phyloP scores from a whole-genome alignment of 2,888 invertebrate species.

The Adelphocoris suturalis region DNA sequence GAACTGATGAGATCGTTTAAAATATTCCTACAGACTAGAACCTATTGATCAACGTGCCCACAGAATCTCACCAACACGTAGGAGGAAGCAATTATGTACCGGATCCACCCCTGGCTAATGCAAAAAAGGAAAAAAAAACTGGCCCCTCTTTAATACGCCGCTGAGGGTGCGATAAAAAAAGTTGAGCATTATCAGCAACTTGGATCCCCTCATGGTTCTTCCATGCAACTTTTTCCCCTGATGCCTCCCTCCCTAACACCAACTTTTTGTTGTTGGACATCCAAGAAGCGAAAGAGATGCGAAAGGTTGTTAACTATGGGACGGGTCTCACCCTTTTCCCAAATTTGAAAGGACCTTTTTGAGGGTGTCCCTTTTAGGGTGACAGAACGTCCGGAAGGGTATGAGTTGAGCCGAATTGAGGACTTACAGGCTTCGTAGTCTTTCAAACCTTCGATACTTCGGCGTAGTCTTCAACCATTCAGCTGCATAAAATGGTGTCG shows the following conservation, averaged over 20 bases:
- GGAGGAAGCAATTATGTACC: conserved; percentile 66
- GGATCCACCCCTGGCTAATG: conserved; percentile 63
- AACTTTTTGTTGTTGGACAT: conserved; percentile 55
- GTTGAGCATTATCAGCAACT: conserved; percentile 68
- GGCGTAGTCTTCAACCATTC: no score
- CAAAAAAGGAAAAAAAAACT: conserved; percentile 50
- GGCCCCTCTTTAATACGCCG: conserved; percentile 61
- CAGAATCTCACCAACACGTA: conserved; percentile 58
- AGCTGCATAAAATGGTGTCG: no score
- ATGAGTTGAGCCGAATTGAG: no score
- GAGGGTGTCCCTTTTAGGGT: background rate
- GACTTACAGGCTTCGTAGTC: no score
- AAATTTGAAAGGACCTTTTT: conserved; percentile 42
- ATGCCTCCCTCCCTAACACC: background rate
- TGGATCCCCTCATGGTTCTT: conserved; percentile 49
- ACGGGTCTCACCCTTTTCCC: conserved; percentile 41
- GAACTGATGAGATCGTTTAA: conserved; percentile 19
- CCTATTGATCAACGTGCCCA: conserved; percentile 65
- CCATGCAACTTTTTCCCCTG: conserved; percentile 58
- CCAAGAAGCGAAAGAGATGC: conserved; percentile 53
- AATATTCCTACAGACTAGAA: conserved; percentile 51
- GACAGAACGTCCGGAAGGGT: no score
- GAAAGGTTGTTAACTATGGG: conserved; percentile 67
- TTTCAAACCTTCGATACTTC: no score
- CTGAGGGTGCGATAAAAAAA: conserved; percentile 67